Evolutionary conservation across 1,140 invertebrate genomes (phyloP), one percentile per base, ranked within the genome.

Genomic region (Charaxes varanes): DNA sequence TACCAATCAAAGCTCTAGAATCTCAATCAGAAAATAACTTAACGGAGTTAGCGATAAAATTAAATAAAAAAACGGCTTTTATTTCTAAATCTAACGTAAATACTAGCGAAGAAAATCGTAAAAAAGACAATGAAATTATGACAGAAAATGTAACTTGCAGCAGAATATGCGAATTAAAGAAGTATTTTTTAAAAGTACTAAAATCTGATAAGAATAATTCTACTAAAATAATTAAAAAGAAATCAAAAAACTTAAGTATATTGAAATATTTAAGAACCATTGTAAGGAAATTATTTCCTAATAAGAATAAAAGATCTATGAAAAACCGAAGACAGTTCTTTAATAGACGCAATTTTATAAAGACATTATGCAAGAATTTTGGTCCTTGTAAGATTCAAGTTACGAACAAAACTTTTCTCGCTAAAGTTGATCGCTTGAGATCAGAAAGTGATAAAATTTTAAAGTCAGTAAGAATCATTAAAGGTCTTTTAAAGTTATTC

Each of bases 391-490:
- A 56, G 45, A 16, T 57, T 4, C 45, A 53, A 4, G 16, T 22
- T 3, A 60, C 34, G 6, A 41, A 63, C 14, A 64, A 51, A 37
- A 10, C 41, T n/a, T 43, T 78, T 14, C 46, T 49, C 14, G 26
- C 28, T 2, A 76, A 70, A 46, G 31, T 80, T 16, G 34, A 55
- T 12, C 33, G 68, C 3, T 46, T 80, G 17, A 59, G 49, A 35
- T 12, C 8, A 4, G 72, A 77, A 62, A 64, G 61, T 19, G 28
- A 46, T 5, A 61, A 53, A 18, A 62, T 73, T 14, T 32, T 80
- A 7, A 62, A 58, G 45, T 62, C 41, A 14, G 48, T 77, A 5
- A 61, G 52, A 30, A 65, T 63, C 10, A 70, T 77, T 6, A 80
- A 71, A 50, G 62, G 62, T 4, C 50, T 76, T 31, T 35, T 79